These are phyloP conservation scores for Entomobrya multifasciata DNA, from an alignment of 2,888 invertebrate species.

Conservation along the genomic window DNA sequence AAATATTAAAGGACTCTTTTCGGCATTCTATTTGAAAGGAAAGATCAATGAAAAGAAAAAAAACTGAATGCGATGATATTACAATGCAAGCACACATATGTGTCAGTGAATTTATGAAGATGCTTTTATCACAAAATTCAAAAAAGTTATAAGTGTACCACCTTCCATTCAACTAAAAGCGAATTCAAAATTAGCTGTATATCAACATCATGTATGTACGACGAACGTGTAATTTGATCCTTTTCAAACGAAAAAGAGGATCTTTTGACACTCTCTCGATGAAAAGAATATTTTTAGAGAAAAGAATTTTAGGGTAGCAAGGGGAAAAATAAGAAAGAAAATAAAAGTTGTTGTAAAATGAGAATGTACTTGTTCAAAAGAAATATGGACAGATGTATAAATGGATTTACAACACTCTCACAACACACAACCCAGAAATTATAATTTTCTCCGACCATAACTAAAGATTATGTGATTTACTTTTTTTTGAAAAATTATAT, in stretches of 20 bases:
- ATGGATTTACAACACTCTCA: neutral
- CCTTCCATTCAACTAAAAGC: neutral
- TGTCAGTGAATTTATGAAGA: neutral
- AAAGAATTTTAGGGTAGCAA: neutral
- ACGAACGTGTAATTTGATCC: conserved; percentile 9
- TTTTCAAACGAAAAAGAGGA: conserved; percentile 27
- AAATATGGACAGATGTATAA: neutral
- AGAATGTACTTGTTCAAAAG: conserved; percentile 1
- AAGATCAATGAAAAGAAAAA: conserved; percentile 43
- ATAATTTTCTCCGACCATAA: conserved; percentile 18
- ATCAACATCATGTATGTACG: neutral
- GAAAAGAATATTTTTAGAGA: neutral
- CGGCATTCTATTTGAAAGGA: conserved; percentile 39
- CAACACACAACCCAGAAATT: neutral
- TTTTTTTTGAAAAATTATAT: neutral
- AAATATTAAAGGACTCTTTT: conserved; percentile 29
- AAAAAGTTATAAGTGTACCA: conserved; percentile 7
- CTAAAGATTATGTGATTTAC: conserved; percentile 30
- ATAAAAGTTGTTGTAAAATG: conserved; percentile 16
- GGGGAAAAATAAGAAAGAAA: neutral
- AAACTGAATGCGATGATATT: conserved; percentile 9
- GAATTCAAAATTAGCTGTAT: conserved; percentile 33
- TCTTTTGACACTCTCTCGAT: conserved; percentile 39
- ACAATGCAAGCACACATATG: neutral
- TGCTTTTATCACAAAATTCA: conserved; percentile 13